phyloP scores from a whole-genome alignment of 2,888 invertebrate genomes.

The Miltochrista miniata region DNA sequence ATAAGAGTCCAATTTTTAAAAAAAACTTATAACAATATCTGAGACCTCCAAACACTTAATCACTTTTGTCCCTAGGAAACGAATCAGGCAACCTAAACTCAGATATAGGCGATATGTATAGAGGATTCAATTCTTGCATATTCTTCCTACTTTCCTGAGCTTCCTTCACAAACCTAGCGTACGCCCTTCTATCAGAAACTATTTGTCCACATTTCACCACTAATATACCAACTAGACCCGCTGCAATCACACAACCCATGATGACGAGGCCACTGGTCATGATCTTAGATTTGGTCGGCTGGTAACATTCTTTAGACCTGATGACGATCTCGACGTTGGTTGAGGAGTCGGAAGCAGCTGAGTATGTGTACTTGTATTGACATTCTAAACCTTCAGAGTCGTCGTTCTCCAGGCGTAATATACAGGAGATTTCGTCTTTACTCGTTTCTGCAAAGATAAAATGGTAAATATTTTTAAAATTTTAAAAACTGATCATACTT shows the following conservation, averaged over 20 bases:
- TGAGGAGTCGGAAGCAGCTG: slow-evolving; percentile 49
- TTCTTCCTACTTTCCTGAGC: slow-evolving; percentile 66
- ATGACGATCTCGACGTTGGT: slow-evolving; percentile 65
- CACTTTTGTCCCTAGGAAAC: slow-evolving; percentile 69
- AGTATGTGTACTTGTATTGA: slow-evolving; percentile 71
- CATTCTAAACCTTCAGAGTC: slow-evolving; percentile 59
- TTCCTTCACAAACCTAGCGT: slow-evolving; percentile 76
- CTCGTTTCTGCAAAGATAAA: slow-evolving; percentile 45
- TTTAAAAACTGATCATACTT: no score
- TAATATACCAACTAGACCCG: slow-evolving; percentile 73
- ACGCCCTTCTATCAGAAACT: slow-evolving; percentile 79
- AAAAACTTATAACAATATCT: no score
- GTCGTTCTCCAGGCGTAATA: slow-evolving; percentile 46
- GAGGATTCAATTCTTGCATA: slow-evolving; percentile 81
- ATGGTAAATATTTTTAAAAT: not conserved
- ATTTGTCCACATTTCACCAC: slow-evolving; percentile 68
- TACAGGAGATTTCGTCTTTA: slow-evolving; percentile 57
- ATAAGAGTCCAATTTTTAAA: no score
- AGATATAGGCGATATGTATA: slow-evolving; percentile 85
- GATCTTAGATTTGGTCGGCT: slow-evolving; percentile 63
- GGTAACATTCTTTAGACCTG: slow-evolving; percentile 61
- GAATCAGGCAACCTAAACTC: slow-evolving; percentile 81
- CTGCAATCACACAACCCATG: slow-evolving; percentile 69
- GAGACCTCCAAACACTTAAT: slow-evolving; percentile 34
- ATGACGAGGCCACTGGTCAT: slow-evolving; percentile 65